Evolutionary conservation across 2,888 invertebrate genomes (phyloP), one percentile per base, ranked within the genome.

Genomic region (Caenorhabditis japonica): DNA sequence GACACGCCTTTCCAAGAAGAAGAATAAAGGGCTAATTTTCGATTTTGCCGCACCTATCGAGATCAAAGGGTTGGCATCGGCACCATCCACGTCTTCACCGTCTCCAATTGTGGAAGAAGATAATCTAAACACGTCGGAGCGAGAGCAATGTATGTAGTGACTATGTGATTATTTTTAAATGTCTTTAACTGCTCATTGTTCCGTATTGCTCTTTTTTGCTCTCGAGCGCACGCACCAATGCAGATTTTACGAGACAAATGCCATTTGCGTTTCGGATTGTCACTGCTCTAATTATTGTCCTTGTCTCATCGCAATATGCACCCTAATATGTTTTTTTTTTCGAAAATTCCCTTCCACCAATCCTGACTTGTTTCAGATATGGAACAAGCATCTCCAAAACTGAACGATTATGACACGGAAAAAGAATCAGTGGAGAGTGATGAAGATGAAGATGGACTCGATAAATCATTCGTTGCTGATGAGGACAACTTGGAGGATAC

Each of bases 361-460:
- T 10, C 15, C 12, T 7, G 2, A 23, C 19, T 17, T 49, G 4
- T 56, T 58, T 3, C 30, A 61, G 51, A 61, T 19, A 51, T 51
- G 61, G 41, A 41, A 15, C 41, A 30, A 3, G 5, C 21, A 15
- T n/a, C 17, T 3, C 41, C 52, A n/a, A 62, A 52, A 27, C 53
- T 53, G 36, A 46, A 34, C n/a, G 23, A 47, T 13, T 30, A 43
- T 23, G 52, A 62, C 49, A 69, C 33, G 61, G 69, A 25, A 77
- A 69, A 49, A 56, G 59, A 41, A 21, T 64, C 64, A 61, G 17
- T n/a, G n/a, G n/a, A n/a, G n/a, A n/a, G n/a, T n/a, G 41, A 81
- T 4, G 84, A 83, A 59, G 83, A 84, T 44, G 53, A 53, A n/a
- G 74, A 53, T 12, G 64, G 38, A 8, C 58, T 68, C 25, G 74